Evolutionary conservation across 2,113 vertebrate species (phyloP).

Genomic region (Nesospiza acunhae): DNA sequence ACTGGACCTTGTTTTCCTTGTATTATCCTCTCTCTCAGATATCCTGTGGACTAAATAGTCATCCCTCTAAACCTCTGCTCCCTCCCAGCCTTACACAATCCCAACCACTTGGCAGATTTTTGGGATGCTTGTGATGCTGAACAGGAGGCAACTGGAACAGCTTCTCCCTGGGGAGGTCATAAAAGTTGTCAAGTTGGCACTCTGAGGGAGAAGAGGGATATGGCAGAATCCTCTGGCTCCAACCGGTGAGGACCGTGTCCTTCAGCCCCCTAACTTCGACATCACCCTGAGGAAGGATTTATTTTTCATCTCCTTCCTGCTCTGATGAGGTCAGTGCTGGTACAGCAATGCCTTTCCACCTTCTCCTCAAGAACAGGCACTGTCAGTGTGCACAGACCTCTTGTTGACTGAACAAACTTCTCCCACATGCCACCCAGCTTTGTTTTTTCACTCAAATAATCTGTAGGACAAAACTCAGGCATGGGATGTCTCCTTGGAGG

Average conservation of each 20-base stretch:
- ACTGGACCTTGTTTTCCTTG: not conserved
- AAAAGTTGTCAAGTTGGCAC: slow-evolving; percentile 44
- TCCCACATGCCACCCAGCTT: not conserved
- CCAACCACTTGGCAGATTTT: slow-evolving; percentile 64
- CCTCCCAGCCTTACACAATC: slow-evolving; percentile 65
- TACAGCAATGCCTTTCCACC: not conserved
- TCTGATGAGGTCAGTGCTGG: not conserved
- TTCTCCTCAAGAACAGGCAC: not conserved
- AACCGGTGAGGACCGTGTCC: not conserved
- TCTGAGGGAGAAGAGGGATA: not conserved
- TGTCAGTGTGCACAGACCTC: not conserved
- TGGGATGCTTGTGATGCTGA: slow-evolving; percentile 45
- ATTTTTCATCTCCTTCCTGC: not conserved
- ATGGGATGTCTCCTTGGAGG: not conserved
- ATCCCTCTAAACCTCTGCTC: slow-evolving; percentile 37
- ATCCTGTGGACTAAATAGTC: slow-evolving; percentile 16
- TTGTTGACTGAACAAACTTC: not conserved
- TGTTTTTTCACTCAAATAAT: not conserved
- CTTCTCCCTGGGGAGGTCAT: slow-evolving; percentile 48
- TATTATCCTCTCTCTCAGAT: slow-evolving; percentile 14
- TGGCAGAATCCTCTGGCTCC: not conserved
- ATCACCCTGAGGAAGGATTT: not conserved
- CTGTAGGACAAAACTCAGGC: not conserved
- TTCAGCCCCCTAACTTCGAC: not conserved
- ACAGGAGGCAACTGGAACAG: slow-evolving; percentile 50